phyloP scores from a whole-genome alignment of 2,113 vertebrate species.

The Lucifuga dentata region DNA sequence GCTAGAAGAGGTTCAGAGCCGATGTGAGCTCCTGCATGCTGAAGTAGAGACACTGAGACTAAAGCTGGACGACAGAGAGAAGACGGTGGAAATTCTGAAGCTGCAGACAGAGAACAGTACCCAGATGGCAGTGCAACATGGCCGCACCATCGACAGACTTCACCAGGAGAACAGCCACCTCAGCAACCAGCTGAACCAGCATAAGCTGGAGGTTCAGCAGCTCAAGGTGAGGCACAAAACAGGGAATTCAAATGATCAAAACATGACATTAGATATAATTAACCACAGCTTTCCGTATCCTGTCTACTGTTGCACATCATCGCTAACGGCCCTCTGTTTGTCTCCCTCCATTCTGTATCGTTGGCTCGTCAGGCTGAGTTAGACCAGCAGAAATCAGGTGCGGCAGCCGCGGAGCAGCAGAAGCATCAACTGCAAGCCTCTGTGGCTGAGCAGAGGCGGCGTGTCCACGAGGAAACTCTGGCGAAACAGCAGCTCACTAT shows the following conservation, averaged over 20 bases:
- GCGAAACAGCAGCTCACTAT: constrained; percentile 81
- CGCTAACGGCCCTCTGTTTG: not conserved
- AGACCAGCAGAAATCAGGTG: constrained; percentile 74
- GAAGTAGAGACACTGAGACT: constrained; percentile 75
- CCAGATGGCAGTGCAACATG: constrained; percentile 73
- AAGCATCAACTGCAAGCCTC: constrained; percentile 76
- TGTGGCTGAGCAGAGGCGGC: constrained; percentile 73
- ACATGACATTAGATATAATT: no score
- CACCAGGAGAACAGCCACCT: constrained; percentile 84
- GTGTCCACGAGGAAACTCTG: constrained; percentile 74
- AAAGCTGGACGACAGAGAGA: constrained; percentile 79
- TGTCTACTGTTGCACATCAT: not conserved
- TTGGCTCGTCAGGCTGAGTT: constrained; percentile 71
- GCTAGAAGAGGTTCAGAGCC: constrained; percentile 56
- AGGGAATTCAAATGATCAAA: not conserved
- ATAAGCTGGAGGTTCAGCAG: constrained; percentile 81
- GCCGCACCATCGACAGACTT: constrained; percentile 70
- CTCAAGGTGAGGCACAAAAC: constrained; percentile 79
- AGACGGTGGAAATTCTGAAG: constrained; percentile 69
- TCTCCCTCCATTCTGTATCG: constrained; percentile 34
- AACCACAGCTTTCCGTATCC: not conserved
- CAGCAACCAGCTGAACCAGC: constrained; percentile 76
- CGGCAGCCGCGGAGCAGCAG: constrained; percentile 80
- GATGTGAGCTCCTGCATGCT: constrained; percentile 35
- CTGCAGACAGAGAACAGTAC: constrained; percentile 79